Percentiles rank a stretch among this genome's conserved stretches.
These are phyloP conservation scores for Drosophila fungiperda DNA, from an alignment of 2,888 invertebrate genomes.

Conservation along the genomic window DNA sequence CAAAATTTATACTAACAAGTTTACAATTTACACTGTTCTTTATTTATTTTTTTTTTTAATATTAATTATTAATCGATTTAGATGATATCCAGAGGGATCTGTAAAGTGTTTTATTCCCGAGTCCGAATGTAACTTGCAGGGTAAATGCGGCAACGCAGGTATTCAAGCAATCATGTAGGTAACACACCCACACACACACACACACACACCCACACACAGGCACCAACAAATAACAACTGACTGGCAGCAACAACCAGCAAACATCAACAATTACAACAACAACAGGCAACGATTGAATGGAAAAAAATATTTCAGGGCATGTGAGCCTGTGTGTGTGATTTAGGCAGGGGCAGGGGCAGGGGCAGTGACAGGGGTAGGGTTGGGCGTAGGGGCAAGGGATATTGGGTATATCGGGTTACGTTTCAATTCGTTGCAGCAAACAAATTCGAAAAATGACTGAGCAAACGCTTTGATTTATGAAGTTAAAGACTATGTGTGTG, in stretches of 20 bases:
- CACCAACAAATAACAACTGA: conserved; percentile 3
- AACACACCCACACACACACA: background rate
- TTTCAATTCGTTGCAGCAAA: conserved; percentile 67
- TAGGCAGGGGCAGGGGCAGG: background rate
- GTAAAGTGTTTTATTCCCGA: background rate
- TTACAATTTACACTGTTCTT: too few relatives aligned
- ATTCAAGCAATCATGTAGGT: conserved; percentile 21
- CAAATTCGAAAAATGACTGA: conserved; percentile 79
- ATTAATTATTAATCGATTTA: background rate
- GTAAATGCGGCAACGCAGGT: conserved; percentile 7
- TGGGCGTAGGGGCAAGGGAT: background rate
- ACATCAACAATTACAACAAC: conserved; percentile 37
- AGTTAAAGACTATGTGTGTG: conserved; percentile 63
- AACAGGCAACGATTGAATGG: conserved; percentile 12
- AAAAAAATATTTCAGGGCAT: conserved; percentile 7
- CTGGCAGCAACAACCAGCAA: conserved; percentile 6
- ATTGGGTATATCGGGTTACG: conserved; percentile 39
- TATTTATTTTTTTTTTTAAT: too few relatives aligned
- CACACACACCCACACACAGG: background rate
- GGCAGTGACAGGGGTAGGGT: background rate
- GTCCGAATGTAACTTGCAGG: background rate
- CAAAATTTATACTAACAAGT: too few relatives aligned
- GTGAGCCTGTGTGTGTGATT: background rate
- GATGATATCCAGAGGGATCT: background rate
- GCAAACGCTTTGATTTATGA: conserved; percentile 81